A percentile compares a stretch with the other conserved stretches of the same genome.
Conservation (phyloP, 2,797 vertebrate species). For the Dicrostonyx torquatus region DNA sequence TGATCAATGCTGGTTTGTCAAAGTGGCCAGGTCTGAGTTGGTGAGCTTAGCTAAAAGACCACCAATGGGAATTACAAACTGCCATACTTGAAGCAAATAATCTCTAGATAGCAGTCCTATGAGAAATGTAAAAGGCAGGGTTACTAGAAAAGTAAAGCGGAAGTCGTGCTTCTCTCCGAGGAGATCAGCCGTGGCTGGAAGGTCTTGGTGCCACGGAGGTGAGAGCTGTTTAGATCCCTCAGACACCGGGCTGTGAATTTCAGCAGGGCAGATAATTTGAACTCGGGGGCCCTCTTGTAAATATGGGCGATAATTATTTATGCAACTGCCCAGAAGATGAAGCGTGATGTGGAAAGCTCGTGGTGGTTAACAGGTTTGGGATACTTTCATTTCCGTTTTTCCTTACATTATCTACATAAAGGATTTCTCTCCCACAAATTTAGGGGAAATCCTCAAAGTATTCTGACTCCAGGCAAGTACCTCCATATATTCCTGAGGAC, state of each 20-base stretch:
- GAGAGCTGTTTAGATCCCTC: neutral
- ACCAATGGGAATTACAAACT: neutral
- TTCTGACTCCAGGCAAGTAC: neutral
- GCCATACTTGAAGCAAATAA: slow-evolving; percentile 1
- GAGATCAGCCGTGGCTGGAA: neutral
- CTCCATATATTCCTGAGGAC: neutral
- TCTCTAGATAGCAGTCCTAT: neutral
- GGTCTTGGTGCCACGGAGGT: neutral
- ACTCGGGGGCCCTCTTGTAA: neutral
- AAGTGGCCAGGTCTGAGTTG: neutral
- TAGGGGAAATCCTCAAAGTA: neutral
- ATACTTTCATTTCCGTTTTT: slow-evolving; percentile 14
- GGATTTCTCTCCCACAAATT: neutral
- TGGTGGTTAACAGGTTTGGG: neutral
- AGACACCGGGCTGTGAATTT: neutral
- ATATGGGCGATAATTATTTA: neutral
- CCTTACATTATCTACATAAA: neutral
- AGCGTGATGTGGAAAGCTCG: neutral
- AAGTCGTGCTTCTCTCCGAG: neutral
- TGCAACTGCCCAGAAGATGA: neutral
- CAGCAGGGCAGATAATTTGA: neutral
- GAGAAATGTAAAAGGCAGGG: neutral
- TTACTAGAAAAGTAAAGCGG: neutral
- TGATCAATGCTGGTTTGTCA: slow-evolving; percentile 45
- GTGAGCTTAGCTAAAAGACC: slow-evolving; percentile 1